Base-by-base conservation (phyloP, 2,113 vertebrate genomes). In the Neoarius graeffei region DNA sequence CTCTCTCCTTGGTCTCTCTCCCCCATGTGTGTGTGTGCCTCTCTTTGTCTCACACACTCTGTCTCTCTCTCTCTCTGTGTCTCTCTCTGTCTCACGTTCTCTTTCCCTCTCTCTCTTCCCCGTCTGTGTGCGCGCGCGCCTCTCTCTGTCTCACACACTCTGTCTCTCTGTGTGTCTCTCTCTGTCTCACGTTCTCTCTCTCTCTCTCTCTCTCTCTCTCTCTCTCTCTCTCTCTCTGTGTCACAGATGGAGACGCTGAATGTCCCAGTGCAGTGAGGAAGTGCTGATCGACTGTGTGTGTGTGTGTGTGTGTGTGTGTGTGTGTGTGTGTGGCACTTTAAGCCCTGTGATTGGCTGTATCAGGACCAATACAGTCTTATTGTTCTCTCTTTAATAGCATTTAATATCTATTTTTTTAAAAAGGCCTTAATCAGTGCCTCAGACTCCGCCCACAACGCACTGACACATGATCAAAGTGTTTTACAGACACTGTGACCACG, bases 211-310 rank as follows among this genome's bases (percentile, higher is more conserved):
- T 62, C 30, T 60, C n/a, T 82, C 35, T 77, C 30, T 86, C 9
- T 71, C 17, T n/a, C n/a, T n/a, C n/a, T 84, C n/a, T 62, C 30
- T 60, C n/a, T 82, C 35, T 77, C 30, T 86, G 30, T 76, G 59
- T 79, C 67, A 42, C 86, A 91, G 91, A 90, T 90, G 91, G 86
- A 91, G 86, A 67, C 74, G 27, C 86, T 67, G 81, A 52, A 86
- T 84, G 57, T 62, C n/a, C 69, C 71, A 19, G 73, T 0, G 59
- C 25, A 73, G 82, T 85, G 74, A 87, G 84, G 82, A 90, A 88
- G 69, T 91, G 91, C 83, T 91, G 89, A 91, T 35, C 56, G 3
- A n/a, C 4, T 64, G 42, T 42, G 27, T 57, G 77, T 35, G 77
- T 11, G 62, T 57, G 86, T 69, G 85, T 76, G 86, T 56, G 52